phyloP scores from a whole-genome alignment of 2,888 invertebrate species.

The Oeneis ivallda region DNA sequence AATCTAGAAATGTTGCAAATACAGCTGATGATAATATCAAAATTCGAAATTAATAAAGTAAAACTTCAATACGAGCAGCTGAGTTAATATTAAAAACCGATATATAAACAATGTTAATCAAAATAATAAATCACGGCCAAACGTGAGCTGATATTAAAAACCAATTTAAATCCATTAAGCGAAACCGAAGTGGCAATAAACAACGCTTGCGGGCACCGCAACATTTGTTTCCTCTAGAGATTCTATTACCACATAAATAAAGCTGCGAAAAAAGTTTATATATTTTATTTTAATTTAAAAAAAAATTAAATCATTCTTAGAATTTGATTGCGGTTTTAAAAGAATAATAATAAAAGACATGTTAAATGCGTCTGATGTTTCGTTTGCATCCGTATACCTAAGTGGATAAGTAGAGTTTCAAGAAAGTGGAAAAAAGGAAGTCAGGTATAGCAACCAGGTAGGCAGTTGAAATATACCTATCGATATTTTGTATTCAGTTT shows the following conservation, averaged over 20 bases:
- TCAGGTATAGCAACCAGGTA: too few species aligned
- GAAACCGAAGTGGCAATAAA: slow-evolving; percentile 11
- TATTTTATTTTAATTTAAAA: background rate
- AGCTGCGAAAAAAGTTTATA: slow-evolving; percentile 26
- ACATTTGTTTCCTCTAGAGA: slow-evolving; percentile 22
- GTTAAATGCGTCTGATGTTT: too few species aligned
- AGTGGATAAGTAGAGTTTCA: too few species aligned
- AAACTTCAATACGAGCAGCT: background rate
- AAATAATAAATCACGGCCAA: slow-evolving; percentile 7
- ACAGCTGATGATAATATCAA: background rate
- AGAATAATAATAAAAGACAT: too few species aligned
- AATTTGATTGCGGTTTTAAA: too few species aligned
- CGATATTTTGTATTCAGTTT: too few species aligned
- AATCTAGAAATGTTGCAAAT: background rate
- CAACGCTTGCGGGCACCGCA: slow-evolving; percentile 4
- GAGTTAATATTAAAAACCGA: slow-evolving; percentile 1
- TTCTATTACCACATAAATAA: slow-evolving; percentile 30
- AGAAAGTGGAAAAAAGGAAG: too few species aligned
- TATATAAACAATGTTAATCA: slow-evolving; percentile 12
- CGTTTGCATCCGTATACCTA: too few species aligned
- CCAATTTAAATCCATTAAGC: slow-evolving; percentile 14
- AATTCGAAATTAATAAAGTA: background rate
- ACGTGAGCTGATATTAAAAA: slow-evolving; percentile 11
- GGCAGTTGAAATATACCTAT: too few species aligned
- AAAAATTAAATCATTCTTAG: too few species aligned